These are phyloP conservation scores for Percina caprodes DNA, from an alignment of 2,113 vertebrate species.

Conservation along the genomic window DNA sequence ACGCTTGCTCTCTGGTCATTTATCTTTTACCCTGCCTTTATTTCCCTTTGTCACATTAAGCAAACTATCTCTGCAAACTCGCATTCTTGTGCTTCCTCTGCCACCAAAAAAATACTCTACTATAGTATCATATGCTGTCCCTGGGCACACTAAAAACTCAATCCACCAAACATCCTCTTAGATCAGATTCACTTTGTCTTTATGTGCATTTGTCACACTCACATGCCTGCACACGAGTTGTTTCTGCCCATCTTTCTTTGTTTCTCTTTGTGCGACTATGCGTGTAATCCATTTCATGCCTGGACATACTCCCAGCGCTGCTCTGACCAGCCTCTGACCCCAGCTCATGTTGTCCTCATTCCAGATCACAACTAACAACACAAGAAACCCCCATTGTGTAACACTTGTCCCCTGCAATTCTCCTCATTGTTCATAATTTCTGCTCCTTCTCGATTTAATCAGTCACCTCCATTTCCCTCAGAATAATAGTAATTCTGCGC, in stretches of 20 bases:
- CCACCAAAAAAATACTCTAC: neutral
- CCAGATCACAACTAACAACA: conserved; percentile 28
- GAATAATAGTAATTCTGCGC: conserved; percentile 36
- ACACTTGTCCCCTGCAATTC: conserved; percentile 20
- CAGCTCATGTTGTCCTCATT: conserved; percentile 32
- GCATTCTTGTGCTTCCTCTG: neutral
- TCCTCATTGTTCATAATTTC: conserved; percentile 24
- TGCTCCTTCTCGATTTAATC: conserved; percentile 28
- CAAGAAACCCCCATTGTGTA: conserved; percentile 14
- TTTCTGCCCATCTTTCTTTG: conserved; percentile 22
- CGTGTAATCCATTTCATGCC: conserved; percentile 67
- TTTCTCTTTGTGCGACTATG: conserved; percentile 23
- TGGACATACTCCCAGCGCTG: conserved; percentile 31
- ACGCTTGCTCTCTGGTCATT: neutral
- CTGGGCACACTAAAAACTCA: neutral
- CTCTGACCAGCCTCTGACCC: conserved; percentile 58
- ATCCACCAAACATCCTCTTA: conserved; percentile 34
- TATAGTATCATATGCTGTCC: conserved; percentile 2
- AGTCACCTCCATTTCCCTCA: conserved; percentile 11
- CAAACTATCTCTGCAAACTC: conserved; percentile 2
- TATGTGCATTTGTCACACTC: conserved; percentile 46
- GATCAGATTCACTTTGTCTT: conserved; percentile 43
- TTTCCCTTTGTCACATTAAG: conserved; percentile 14
- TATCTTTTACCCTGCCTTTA: conserved; percentile 8
- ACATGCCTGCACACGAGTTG: conserved; percentile 20